Evolutionary conservation across 2,888 invertebrate genomes (phyloP), one percentile per base, ranked within the genome.

Genomic region (Griposia aprilina): DNA sequence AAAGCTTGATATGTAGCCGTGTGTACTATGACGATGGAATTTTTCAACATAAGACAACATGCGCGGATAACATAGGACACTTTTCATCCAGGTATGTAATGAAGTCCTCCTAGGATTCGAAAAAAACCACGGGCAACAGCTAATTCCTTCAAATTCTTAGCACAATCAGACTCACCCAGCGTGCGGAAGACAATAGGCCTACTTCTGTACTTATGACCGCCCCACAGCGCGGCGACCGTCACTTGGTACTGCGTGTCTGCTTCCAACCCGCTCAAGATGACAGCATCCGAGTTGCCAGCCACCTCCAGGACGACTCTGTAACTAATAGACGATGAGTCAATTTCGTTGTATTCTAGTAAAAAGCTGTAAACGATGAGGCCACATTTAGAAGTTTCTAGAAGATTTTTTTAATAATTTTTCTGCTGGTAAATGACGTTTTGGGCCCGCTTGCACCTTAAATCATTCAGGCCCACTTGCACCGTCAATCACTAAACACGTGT

Each of bases 231-330:
- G 82, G 98, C 98, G 73, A 99, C 98, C 5, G 98, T 98, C 83
- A 99, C 97, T 90, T 98, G 98, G 94, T 99, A 99, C 96, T 99
- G 98, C 45, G 99, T 99, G 94, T 98, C 98, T 41, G 99, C 98
- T 93, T 98, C 97, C 85, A 99, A 97, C 68, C 98, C 98, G 93
- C 98, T 98, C 93, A 99, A 96, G 87, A 98, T 98, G 90, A 98
- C 98, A 85, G 98, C 98, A 94, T 98, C 98, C 84, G 98, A 98
- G 97, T 98, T 98, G 89, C 98, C 98, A 90, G 98, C 98, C 94
- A 98, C 98, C 95, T 98, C 98, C 97, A 98, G 97, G 97, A 98
- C 98, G 97, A 98, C 98, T 98, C 98, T 98, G 98, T 98, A 98
- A 98, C 98, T 98, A 98, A 98, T 97, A 96, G 93, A 90, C 93